Evolutionary conservation across 2,113 vertebrate genomes (phyloP).

Genomic region (Tapirus terrestris): DNA sequence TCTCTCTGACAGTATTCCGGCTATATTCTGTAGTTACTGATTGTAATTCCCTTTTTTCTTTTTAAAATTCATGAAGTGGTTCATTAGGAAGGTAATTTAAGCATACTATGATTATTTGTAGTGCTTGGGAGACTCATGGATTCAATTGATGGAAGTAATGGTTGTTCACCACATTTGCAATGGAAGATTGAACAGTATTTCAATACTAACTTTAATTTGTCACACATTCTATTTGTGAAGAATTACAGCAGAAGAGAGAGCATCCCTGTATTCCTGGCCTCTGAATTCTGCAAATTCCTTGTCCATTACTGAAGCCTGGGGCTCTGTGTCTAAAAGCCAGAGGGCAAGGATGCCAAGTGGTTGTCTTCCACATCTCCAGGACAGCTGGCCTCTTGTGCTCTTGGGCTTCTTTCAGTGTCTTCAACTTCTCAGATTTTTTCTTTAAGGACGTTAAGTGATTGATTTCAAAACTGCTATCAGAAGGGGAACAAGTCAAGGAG

Average conservation of each 20-base stretch:
- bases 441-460: not conserved
- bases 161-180: not conserved
- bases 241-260: not conserved
- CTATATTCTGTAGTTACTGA: not conserved
- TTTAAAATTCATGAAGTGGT: not conserved
- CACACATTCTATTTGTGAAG: not conserved
- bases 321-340: not conserved
- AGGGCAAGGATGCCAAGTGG: not conserved
- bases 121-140: not conserved
- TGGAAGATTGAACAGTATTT: not conserved
- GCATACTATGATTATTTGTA: not conserved
- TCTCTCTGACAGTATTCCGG: not conserved
- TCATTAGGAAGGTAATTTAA: not conserved
- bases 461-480: constrained; percentile 1
- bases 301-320: not conserved
- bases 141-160: fast-evolving
- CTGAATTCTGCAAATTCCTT: not conserved
- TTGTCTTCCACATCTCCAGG: not conserved
- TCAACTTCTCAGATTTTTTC: not conserved
- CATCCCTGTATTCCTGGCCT: not conserved
- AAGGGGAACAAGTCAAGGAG: not conserved
- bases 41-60: not conserved
- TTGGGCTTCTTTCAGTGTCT: not conserved
- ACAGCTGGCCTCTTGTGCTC: no score
- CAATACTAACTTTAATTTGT: not conserved